Percentiles rank a stretch among this genome's conserved stretches.
Evolutionary conservation across 1,140 invertebrate genomes (phyloP).

Genomic region (Pseudoatta argentina): DNA sequence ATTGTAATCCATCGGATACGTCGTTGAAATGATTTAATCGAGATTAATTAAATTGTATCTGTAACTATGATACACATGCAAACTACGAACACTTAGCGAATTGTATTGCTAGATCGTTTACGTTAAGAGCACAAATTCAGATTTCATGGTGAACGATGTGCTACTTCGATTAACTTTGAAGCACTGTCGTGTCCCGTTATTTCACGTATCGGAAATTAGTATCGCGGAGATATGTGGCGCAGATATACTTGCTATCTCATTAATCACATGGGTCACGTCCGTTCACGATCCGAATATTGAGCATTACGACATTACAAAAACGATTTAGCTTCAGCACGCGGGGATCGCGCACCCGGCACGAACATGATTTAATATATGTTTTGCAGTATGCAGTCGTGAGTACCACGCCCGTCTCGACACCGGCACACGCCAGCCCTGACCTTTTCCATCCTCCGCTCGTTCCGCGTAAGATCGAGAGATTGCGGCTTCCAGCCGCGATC

Average conservation of each 20-base stretch:
- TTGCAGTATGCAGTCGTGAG: constrained; percentile 59
- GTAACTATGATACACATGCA: neutral
- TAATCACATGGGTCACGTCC: constrained; percentile 32
- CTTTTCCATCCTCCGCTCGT: constrained; percentile 63
- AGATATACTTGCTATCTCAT: constrained; percentile 27
- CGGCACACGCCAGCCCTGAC: constrained; percentile 77
- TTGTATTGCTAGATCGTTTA: neutral
- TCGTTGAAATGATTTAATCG: neutral
- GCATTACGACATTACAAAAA: constrained; percentile 28
- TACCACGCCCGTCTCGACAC: constrained; percentile 70
- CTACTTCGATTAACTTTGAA: constrained; percentile 14
- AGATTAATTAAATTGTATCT: constrained; percentile 26
- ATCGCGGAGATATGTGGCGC: constrained; percentile 5
- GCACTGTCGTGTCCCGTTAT: constrained; percentile 30
- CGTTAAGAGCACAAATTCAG: neutral
- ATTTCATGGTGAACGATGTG: constrained; percentile 3
- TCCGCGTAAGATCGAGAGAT: constrained; percentile 61
- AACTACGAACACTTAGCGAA: neutral
- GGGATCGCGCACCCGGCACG: constrained; percentile 64
- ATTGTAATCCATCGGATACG: neutral
- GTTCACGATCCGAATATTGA: constrained; percentile 21
- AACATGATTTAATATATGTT: constrained; percentile 74
- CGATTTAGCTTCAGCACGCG: constrained; percentile 63
- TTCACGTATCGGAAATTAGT: constrained; percentile 41
- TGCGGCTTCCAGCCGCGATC: constrained; percentile 53